phyloP scores from a whole-genome alignment of 2,797 vertebrate genomes.

The Austrolebias charrua region DNA sequence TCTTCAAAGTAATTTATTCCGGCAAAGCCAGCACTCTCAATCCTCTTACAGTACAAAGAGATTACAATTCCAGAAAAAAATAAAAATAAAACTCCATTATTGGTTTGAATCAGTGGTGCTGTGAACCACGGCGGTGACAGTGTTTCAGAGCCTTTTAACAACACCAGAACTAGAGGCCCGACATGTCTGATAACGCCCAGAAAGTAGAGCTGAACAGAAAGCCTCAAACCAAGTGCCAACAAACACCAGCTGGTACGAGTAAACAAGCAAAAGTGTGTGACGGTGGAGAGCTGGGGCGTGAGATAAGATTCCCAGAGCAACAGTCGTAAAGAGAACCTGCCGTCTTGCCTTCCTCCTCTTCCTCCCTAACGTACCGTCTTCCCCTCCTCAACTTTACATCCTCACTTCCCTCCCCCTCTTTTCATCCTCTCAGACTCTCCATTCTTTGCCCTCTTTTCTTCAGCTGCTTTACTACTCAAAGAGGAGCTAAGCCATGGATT shows the following conservation, averaged over 20 bases:
- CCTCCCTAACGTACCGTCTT: constrained; percentile 10
- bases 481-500: constrained; percentile 64
- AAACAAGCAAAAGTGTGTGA: constrained; percentile 52
- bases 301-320: constrained; percentile 61
- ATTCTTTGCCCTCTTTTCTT: constrained; percentile 52
- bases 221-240: constrained; percentile 33
- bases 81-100: constrained; percentile 38
- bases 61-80: constrained; percentile 61
- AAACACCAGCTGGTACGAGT: constrained; percentile 39
- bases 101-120: constrained; percentile 43
- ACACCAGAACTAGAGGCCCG: constrained; percentile 25
- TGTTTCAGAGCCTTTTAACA: constrained; percentile 46
- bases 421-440: constrained; percentile 35
- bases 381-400: constrained; percentile 26
- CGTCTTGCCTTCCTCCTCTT: no score
- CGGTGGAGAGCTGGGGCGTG: constrained; percentile 29
- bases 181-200: constrained; percentile 39
- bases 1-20: constrained; percentile 64
- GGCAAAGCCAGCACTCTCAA: constrained; percentile 51
- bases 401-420: constrained; percentile 21
- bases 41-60: constrained; percentile 62
- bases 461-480: constrained; percentile 66
- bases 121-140: constrained; percentile 27
- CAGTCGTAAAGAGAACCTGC: constrained; percentile 41
- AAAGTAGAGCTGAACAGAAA: constrained; percentile 40